phyloP scores from a whole-genome alignment of 2,797 vertebrate genomes.

The Thamnophis elegans region DNA sequence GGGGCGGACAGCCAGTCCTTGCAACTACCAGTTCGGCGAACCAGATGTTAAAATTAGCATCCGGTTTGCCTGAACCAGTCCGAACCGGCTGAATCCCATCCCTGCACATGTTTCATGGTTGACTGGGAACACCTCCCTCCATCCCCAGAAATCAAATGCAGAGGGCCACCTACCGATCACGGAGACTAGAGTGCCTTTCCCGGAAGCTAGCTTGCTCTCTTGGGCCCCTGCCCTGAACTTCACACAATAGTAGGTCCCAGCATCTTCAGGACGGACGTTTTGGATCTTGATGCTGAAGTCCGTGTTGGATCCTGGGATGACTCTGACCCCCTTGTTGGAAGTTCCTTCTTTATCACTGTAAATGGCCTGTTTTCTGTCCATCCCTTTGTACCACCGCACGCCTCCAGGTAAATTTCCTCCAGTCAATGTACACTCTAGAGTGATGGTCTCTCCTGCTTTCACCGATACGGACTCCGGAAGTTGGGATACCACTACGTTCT shows the following conservation, averaged over 20 bases:
- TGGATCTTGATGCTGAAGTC: conserved; percentile 43
- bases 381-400: conserved; percentile 39
- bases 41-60: no score
- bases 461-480: conserved; percentile 2
- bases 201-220: neutral
- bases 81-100: no score
- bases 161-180: conserved; percentile 22
- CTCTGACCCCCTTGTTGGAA: neutral
- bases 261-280: neutral
- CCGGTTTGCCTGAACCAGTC: no score
- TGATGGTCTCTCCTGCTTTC: conserved; percentile 17
- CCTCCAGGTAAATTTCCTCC: neutral
- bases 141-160: neutral
- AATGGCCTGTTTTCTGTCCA: conserved; percentile 22
- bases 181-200: neutral
- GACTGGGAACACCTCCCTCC: neutral
- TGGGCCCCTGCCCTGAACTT: conserved; percentile 12
- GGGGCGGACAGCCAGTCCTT: no score
- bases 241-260: conserved; percentile 45
- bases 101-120: neutral
- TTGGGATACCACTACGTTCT: conserved; percentile 31
- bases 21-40: no score
- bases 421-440: conserved; percentile 24
- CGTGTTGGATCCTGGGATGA: neutral
- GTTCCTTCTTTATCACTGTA: conserved; percentile 4